Evolutionary conservation across 2,113 vertebrate genomes (phyloP), one percentile per base, ranked within the genome.

Genomic region (Limnothrissa miodon): DNA sequence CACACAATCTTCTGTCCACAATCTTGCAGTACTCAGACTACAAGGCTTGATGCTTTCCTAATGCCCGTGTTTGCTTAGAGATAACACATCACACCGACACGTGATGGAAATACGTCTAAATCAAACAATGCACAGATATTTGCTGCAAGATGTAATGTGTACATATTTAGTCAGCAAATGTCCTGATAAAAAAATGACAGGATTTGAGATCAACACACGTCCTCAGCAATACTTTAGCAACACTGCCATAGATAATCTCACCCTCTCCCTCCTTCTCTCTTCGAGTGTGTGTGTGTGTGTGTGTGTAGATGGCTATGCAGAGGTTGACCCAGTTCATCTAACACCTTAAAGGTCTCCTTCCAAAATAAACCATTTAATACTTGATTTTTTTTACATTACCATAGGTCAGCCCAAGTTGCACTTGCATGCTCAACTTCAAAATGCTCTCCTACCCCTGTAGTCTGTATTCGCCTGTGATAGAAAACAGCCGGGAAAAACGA

Each of bases 91-190:
- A 74, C 4, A 15, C 29, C 36, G 66, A 15, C 66, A 74, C 66
- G 36, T 39, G 66, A 29, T 74, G 25, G 13, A 36, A 74, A 39
- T 74, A 15, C 13, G 33, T 33, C 66, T 74, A 7, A 29, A 74
- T 74, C 66, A 74, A 11, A 36, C 66, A 74, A 74, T 74, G 66
- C 29, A 74, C 29, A 39, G 8, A 66, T 39, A 74, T 74, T 17
- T 36, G 36, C 29, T 5, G 29, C 33, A 17, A 36, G 33, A 74
- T 39, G 66, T 36, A 36, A 74, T 74, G 9, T 29, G 66, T 36
- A 74, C 66, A 74, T 74, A 74, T 74, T 74, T 74, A 36, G 33
- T 74, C 29, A 74, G 66, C 66, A 74, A 33, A 74, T 74, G 66
- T 74, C 29, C 36, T 74, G 66, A 74, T 74, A 29, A 74, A 66